phyloP scores from a whole-genome alignment of 2,888 invertebrate species.

The Andrena marginata region DNA sequence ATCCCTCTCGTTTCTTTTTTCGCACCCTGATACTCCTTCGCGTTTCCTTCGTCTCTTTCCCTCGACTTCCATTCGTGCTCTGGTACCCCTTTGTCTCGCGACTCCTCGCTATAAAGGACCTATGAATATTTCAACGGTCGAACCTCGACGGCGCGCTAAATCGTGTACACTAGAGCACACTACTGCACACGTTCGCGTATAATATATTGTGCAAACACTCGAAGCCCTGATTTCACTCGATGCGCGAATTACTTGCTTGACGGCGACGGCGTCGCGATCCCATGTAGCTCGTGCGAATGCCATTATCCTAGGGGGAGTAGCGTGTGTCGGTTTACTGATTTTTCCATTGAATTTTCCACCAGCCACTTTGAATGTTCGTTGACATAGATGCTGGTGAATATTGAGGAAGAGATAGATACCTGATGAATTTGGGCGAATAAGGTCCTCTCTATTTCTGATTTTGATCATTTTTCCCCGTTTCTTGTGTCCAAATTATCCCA shows the following conservation, averaged over 20 bases:
- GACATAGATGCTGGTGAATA: too few species aligned
- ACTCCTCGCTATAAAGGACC: conserved; percentile 33
- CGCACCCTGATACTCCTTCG: not conserved
- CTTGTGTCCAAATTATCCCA: too few species aligned
- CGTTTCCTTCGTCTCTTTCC: not conserved
- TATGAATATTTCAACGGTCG: conserved; percentile 69
- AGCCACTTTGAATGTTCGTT: not conserved
- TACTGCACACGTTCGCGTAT: conserved; percentile 16
- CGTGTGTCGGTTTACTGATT: conserved; percentile 3
- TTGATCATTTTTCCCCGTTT: not conserved
- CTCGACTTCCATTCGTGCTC: not conserved
- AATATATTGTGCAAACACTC: conserved; percentile 41
- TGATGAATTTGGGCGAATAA: not conserved
- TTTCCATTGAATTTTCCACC: conserved; percentile 17
- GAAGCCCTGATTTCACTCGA: conserved; percentile 54
- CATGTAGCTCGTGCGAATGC: conserved; percentile 17
- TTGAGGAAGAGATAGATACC: too few species aligned
- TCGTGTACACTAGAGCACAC: conserved; percentile 36
- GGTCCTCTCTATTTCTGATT: not conserved
- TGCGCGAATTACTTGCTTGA: conserved; percentile 41
- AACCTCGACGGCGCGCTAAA: conserved; percentile 54
- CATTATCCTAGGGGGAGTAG: not conserved
- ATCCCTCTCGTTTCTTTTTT: conserved; percentile 14
- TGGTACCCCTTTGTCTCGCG: conserved; percentile 18
- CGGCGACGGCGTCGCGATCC: conserved; percentile 14